Evolutionary conservation across 2,113 vertebrate species (phyloP), one percentile per base, ranked within the genome.

Genomic region (Empidonax traillii): DNA sequence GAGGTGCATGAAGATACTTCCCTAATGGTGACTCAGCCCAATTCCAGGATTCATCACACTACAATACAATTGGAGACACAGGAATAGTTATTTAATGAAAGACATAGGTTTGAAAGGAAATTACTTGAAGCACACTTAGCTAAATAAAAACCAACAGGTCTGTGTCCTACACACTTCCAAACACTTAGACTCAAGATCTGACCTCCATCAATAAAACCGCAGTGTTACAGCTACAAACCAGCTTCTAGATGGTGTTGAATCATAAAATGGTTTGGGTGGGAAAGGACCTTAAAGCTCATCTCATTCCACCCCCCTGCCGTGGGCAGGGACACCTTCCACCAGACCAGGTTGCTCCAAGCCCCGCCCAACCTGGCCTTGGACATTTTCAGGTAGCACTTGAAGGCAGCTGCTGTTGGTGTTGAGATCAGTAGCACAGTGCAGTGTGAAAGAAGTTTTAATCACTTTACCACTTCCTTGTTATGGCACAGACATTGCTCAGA

Each of bases 1-100:
- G 85, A 65, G 71, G 62, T 66, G 67, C 61, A 41, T 44, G 41
- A 62, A 76, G 89, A 83, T 59, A 52, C 24, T 85, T 83, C 55
- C 81, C 81, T 95, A 59, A 59, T 9, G 49, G 75, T 93, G 94
- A 95, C 89, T 96, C 96, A 85, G 89, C 83, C 59, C 69, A 33
- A 51, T 66, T 85, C 89, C 85, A 94, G 74, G 35, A 71, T 59
- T 92, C 49, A 33, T 91, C 85, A 79, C 89, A 91, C 84, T 92
- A 55, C 62, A 52, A 20, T 46, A 28, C 5, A 43, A 28, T 8
- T 39, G 43, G 86, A 91, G 85, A 87, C 71, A 61, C 1, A 2
- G 89, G 73, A 89, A 65, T 53, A 61, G 71, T 35, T 71, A 74
- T 28, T 94, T 89, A 74, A 92, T 41, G 35, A 72, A 77, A 85